Evolutionary conservation across 2,797 vertebrate species (phyloP), one percentile per base, ranked within the genome.

Genomic region (Spinus pinus): DNA sequence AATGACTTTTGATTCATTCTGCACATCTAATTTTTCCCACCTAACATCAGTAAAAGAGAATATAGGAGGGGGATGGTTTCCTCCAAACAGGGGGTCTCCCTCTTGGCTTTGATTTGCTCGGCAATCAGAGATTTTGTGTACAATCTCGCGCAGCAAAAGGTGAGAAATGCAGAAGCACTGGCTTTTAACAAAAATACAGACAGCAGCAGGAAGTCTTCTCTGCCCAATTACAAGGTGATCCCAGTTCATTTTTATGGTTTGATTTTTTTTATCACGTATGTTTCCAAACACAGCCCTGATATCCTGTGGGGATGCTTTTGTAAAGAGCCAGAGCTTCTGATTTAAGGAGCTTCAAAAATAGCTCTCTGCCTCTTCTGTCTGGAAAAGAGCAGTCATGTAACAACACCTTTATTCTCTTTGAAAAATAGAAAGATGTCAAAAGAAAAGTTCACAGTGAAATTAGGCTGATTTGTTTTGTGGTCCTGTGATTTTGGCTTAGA

Each of bases 211-310:
- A 98, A 97, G 97, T 94, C 97, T 91, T 98, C 95, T 98, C 97
- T 97, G 97, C 94, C 98, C 98, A 98, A 98, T 98, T 98, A 98
- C 97, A 97, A 98, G 98, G 97, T 98, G 98, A 98, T 97, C 97
- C 92, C 90, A 70, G 97, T 98, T 98, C 98, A 98, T 98, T 98
- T 97, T 98, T 97, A 98, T 58, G 86, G 97, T 98, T 98, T 98
- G 97, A 98, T 98, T 97, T 94, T 97, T 98, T 97, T 97, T 97
- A 98, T 97, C 97, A 97, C 97, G 97, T 97, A 98, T 98, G 97
- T 98, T 98, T 98, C 97, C 96, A 97, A 98, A 98, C 97, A 98
- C 96, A 96, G 90, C 95, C 95, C 97, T 97, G 96, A 97, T 97
- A 93, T 97, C 98, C 98, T 98, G 98, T 97, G 97, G 98, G 98